Percentiles rank a stretch among this genome's conserved stretches.
Evolutionary conservation across 2,113 vertebrate genomes (phyloP).

Genomic region (Dasyurus viverrinus): DNA sequence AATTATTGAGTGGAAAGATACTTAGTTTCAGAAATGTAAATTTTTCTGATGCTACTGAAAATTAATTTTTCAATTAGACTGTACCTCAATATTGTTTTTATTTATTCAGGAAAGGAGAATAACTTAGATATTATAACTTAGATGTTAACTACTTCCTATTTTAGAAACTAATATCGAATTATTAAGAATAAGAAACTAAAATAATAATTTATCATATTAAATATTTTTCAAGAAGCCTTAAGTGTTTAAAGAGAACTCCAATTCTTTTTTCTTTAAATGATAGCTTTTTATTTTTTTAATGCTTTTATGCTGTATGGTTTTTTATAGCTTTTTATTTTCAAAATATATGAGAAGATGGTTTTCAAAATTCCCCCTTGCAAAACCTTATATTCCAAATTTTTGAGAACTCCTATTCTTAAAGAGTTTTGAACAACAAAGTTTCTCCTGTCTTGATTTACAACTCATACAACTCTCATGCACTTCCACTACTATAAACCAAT

Average conservation of each 20-base stretch:
- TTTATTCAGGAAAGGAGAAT: not conserved
- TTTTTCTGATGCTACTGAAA: not conserved
- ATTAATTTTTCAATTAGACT: not conserved
- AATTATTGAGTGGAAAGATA: not conserved
- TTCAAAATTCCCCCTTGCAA: too few species aligned
- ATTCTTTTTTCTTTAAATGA: not conserved
- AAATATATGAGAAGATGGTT: too few species aligned
- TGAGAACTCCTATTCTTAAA: not conserved
- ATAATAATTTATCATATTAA: not conserved
- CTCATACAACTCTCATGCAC: not conserved
- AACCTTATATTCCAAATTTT: too few species aligned
- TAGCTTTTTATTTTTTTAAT: too few species aligned
- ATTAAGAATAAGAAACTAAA: too few species aligned
- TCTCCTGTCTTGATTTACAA: not conserved
- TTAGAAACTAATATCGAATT: not conserved
- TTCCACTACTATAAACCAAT: not conserved
- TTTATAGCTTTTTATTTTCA: too few species aligned
- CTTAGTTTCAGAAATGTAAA: constrained; percentile 3
- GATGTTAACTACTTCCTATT: not conserved
- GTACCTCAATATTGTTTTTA: not conserved
- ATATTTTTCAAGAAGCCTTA: not conserved
- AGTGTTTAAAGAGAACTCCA: not conserved
- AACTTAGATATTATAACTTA: not conserved
- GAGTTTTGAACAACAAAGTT: not conserved
- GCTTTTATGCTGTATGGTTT: too few species aligned